Evolutionary conservation across 2,797 vertebrate species (phyloP).

Genomic region (Sebastes minor): DNA sequence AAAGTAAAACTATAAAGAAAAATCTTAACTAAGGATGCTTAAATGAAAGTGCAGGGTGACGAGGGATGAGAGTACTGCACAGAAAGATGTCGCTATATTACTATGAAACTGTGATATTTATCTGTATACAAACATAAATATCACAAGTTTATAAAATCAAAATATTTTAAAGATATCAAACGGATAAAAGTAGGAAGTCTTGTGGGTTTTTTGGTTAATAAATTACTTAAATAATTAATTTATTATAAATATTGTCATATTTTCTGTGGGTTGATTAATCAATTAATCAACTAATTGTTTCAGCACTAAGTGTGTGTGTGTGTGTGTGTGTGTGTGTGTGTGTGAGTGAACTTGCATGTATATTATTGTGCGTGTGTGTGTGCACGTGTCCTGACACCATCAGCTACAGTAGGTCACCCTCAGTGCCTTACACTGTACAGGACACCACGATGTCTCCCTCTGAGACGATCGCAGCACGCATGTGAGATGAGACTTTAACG

Average conservation of each 20-base stretch:
- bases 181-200: not conserved
- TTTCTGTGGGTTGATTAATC: not conserved
- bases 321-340: not conserved
- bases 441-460: constrained; percentile 48
- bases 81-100: not conserved
- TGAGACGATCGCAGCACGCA: constrained; percentile 30
- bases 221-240: not conserved
- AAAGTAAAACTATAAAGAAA: not conserved
- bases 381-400: constrained; percentile 54
- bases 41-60: not conserved
- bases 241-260: not conserved
- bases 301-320: not conserved
- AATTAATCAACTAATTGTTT: not conserved
- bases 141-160: not conserved
- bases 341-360: not conserved
- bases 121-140: not conserved
- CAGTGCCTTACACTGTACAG: constrained; percentile 80
- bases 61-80: not conserved
- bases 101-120: not conserved
- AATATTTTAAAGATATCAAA: not conserved
- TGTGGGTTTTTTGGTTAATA: not conserved
- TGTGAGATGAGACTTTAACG: not conserved
- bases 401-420: constrained; percentile 71
- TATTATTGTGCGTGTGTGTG: not conserved
- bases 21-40: not conserved